phyloP scores from a whole-genome alignment of 2,113 vertebrate species.

The Aphyosemion australe region DNA sequence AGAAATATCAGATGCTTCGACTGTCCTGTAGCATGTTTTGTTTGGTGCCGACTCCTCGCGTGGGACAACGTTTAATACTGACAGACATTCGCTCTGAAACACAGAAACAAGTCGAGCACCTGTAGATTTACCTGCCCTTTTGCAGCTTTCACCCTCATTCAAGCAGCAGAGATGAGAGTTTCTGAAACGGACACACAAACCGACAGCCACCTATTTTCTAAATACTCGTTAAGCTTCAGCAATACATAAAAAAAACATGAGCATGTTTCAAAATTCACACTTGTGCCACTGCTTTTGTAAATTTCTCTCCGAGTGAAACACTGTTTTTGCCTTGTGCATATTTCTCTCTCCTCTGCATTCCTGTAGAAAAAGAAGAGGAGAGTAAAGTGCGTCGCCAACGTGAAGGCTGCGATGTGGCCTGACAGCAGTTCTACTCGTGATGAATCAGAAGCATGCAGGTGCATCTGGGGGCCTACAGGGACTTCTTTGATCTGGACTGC shows the following conservation, averaged over 20 bases:
- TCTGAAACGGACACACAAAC: conserved; percentile 38
- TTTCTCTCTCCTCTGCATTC: conserved; percentile 61
- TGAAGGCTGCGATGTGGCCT: conserved; percentile 65
- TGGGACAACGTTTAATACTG: conserved; percentile 58
- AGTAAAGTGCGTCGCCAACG: conserved; percentile 80
- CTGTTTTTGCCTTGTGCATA: conserved; percentile 77
- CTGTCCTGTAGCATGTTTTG: conserved; percentile 25
- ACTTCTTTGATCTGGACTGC: conserved; percentile 44
- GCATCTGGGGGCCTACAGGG: conserved; percentile 49
- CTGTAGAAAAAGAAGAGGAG: conserved; percentile 69
- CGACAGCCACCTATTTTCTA: conserved; percentile 48
- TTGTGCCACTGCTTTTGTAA: conserved; percentile 78
- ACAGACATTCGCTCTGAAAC: conserved; percentile 36
- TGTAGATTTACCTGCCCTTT: conserved; percentile 47
- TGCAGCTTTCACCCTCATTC: conserved; percentile 25
- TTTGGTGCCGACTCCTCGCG: conserved; percentile 26
- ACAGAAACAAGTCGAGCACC: conserved; percentile 62
- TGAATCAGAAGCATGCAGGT: conserved; percentile 74
- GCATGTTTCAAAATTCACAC: conserved; percentile 70
- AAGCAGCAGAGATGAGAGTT: conserved; percentile 46
- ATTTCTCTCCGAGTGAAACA: conserved; percentile 69
- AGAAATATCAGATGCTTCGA: conserved; percentile 5
- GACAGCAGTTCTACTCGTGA: conserved; percentile 54
- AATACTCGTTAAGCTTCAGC: conserved; percentile 48
- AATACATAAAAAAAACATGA: conserved; percentile 66